Conservation (phyloP, 2,113 vertebrate genomes). For the Sialia sialis region DNA sequence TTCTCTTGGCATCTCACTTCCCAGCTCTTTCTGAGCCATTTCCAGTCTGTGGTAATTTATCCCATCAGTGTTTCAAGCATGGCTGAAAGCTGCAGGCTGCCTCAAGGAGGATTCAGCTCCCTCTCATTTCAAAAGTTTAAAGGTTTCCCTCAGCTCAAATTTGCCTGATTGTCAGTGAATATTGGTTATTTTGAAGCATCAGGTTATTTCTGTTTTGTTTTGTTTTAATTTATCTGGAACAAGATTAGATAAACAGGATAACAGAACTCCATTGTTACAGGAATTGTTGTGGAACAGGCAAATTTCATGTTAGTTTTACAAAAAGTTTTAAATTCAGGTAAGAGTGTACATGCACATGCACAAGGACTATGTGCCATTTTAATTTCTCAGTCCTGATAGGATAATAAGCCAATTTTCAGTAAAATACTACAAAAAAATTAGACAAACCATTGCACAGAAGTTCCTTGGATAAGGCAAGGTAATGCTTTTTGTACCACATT, state of each 20-base stretch:
- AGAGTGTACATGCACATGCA: not conserved
- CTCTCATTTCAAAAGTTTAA: constrained; percentile 1
- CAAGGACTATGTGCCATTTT: not conserved
- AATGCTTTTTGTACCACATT: not conserved
- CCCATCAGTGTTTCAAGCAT: not conserved
- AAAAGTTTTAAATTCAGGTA: not conserved
- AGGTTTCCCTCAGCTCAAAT: not conserved
- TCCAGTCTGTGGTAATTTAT: not conserved
- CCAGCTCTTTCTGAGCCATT: not conserved
- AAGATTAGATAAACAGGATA: not conserved
- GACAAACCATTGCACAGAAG: not conserved
- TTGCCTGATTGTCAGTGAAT: not conserved
- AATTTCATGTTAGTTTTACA: not conserved
- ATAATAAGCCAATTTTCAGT: not conserved
- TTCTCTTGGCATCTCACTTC: not conserved
- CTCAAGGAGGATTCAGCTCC: not conserved
- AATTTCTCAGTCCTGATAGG: not conserved
- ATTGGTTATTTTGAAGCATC: not conserved
- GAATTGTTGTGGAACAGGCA: not conserved
- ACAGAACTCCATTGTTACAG: not conserved
- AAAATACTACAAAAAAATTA: not conserved
- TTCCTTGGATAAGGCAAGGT: not conserved
- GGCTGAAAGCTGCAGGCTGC: not conserved
- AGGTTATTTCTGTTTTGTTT: not conserved
- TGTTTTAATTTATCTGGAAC: not conserved